Evolutionary conservation across 2,797 vertebrate species (phyloP).

Genomic region (Poecilia wingei): DNA sequence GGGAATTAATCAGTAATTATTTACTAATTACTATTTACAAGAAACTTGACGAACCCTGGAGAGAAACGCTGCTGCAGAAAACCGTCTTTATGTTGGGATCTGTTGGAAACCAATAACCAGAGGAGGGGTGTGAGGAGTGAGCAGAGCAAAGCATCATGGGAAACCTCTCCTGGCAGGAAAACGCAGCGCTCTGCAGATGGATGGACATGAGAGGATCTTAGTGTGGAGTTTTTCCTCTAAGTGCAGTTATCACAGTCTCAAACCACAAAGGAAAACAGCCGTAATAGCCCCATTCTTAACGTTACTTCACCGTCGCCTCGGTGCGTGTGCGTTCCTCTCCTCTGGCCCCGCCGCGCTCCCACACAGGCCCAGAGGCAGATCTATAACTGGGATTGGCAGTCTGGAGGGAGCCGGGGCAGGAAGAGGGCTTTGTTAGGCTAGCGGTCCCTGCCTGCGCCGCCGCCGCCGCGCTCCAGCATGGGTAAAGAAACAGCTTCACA

Average conservation of each 20-base stretch:
- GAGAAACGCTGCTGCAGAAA: neutral
- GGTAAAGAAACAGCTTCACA: constrained; percentile 56
- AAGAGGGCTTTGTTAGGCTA: constrained; percentile 48
- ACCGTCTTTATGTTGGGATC: neutral
- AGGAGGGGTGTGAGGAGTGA: constrained; percentile 21
- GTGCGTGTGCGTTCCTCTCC: constrained; percentile 53
- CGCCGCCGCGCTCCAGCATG: constrained; percentile 37
- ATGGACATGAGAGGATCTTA: constrained; percentile 41
- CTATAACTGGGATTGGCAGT: constrained; percentile 49
- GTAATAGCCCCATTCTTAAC: constrained; percentile 54
- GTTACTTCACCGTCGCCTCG: constrained; percentile 39
- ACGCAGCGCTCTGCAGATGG: constrained; percentile 23
- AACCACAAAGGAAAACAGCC: constrained; percentile 37
- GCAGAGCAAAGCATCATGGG: constrained; percentile 18
- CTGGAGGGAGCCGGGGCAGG: constrained; percentile 43
- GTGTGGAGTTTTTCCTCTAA: constrained; percentile 51
- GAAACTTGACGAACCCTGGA: neutral
- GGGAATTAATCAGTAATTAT: too few species aligned
- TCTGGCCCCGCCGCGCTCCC: constrained; percentile 35
- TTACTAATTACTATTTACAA: too few species aligned
- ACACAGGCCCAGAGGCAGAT: constrained; percentile 60
- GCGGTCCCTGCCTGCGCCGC: constrained; percentile 39
- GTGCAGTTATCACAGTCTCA: constrained; percentile 59
- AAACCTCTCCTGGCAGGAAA: constrained; percentile 32
- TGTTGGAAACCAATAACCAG: constrained; percentile 32